Percentiles rank a stretch among this genome's conserved stretches.
Conservation (phyloP, 2,888 invertebrate species). For the Melipona beecheii region DNA sequence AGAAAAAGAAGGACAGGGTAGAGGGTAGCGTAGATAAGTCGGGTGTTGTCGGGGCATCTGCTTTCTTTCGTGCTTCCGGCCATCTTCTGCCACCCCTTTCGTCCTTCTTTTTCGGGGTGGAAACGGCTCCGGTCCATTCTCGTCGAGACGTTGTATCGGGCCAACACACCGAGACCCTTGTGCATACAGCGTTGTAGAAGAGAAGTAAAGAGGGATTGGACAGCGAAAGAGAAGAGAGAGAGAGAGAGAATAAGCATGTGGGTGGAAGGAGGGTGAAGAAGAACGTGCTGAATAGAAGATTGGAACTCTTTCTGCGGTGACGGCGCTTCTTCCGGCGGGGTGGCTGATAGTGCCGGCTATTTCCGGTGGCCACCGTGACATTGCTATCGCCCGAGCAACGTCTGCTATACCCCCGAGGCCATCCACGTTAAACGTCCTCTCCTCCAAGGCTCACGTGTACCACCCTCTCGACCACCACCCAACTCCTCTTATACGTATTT, state of each 20-base stretch:
- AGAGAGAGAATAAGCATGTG: constrained; percentile 19
- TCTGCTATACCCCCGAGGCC: constrained; percentile 58
- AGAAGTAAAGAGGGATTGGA: neutral
- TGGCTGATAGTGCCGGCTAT: constrained; percentile 83
- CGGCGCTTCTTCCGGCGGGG: constrained; percentile 82
- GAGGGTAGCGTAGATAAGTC: constrained; percentile 71
- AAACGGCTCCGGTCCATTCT: constrained; percentile 70
- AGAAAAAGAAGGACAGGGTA: constrained; percentile 52
- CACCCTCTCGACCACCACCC: constrained; percentile 7
- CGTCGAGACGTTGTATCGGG: constrained; percentile 67
- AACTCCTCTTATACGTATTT: constrained; percentile 28
- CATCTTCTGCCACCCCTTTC: constrained; percentile 74
- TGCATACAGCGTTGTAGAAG: neutral
- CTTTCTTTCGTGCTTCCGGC: constrained; percentile 74
- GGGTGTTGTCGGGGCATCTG: constrained; percentile 67
- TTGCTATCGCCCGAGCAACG: constrained; percentile 78
- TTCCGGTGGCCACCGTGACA: constrained; percentile 83
- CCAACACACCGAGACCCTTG: constrained; percentile 44
- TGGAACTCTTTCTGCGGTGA: constrained; percentile 83
- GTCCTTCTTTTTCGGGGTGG: constrained; percentile 68
- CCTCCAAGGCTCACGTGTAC: constrained; percentile 52
- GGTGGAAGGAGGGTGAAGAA: constrained; percentile 51
- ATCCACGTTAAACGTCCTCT: constrained; percentile 69
- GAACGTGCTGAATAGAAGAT: constrained; percentile 82
- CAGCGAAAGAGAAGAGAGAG: constrained; percentile 7